phyloP scores from a whole-genome alignment of 30 jellyfish, hydroid and myxozoan species.

The Turritopsis rubra region DNA sequence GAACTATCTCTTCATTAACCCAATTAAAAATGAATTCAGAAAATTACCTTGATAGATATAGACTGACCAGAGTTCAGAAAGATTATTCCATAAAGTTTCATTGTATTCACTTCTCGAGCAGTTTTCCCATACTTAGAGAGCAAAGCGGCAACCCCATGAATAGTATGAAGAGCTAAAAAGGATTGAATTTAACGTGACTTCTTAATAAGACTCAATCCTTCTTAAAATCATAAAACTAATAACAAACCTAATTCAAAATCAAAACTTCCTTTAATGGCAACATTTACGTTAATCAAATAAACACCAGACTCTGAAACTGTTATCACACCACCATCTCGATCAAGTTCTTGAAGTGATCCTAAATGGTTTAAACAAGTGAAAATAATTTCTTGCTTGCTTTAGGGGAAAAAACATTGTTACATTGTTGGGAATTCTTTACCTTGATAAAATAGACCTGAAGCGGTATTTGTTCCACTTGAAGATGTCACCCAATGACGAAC shows the following conservation, averaged over 20 bases:
- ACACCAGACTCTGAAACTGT: slow-evolving; percentile 63
- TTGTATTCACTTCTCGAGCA: slow-evolving; percentile 29
- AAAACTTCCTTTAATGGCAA: slow-evolving; percentile 51
- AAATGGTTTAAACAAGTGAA: not conserved
- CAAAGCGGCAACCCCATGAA: slow-evolving; percentile 38
- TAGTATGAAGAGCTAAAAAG: slow-evolving; percentile 16
- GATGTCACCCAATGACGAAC: slow-evolving; percentile 50
- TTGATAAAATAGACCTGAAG: slow-evolving; percentile 50
- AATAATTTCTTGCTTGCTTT: not conserved
- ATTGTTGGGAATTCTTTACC: slow-evolving; percentile 25
- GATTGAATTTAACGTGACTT: too few relatives aligned
- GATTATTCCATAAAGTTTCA: slow-evolving; percentile 54
- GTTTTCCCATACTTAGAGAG: slow-evolving; percentile 40
- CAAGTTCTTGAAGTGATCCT: slow-evolving; percentile 33
- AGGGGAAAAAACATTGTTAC: not conserved
- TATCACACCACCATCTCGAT: slow-evolving; percentile 60
- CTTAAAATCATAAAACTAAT: not conserved
- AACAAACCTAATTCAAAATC: slow-evolving; percentile 71
- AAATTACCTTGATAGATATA: slow-evolving; percentile 52
- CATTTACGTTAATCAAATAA: slow-evolving; percentile 45
- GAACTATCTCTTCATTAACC: too few relatives aligned
- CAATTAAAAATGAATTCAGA: too few relatives aligned
- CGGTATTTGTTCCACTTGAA: slow-evolving; percentile 37
- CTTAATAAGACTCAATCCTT: too few relatives aligned
- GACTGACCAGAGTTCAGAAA: slow-evolving; percentile 36